Evolutionary conservation across 2,113 vertebrate species (phyloP).

Genomic region (Halcyon malimbica): DNA sequence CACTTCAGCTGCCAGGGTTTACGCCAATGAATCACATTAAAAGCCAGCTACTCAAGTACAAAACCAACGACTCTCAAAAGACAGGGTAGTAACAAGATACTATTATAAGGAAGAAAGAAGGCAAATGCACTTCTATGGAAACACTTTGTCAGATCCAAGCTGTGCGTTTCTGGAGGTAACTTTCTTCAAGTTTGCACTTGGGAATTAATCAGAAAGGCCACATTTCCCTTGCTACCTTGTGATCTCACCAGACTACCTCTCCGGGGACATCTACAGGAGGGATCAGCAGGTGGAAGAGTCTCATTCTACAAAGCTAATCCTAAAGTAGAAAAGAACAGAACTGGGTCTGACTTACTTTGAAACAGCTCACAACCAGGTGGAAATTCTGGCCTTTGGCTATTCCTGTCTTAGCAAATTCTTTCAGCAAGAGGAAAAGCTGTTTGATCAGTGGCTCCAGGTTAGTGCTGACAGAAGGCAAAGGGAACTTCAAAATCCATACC

Average conservation of each 20-base stretch:
- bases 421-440: conserved; percentile 92
- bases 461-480: conserved; percentile 82
- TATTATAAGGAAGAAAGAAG: neutral
- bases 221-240: neutral
- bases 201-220: neutral
- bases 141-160: neutral
- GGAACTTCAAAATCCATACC: conserved; percentile 90
- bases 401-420: conserved; percentile 92
- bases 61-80: neutral
- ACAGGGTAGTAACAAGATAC: neutral
- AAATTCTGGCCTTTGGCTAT: conserved; percentile 93
- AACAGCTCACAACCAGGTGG: conserved; percentile 92
- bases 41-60: neutral
- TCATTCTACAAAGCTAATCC: neutral
- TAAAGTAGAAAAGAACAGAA: neutral
- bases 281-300: neutral
- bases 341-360: conserved; percentile 83
- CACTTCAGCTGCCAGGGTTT: neutral
- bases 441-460: conserved; percentile 80
- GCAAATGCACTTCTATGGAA: neutral
- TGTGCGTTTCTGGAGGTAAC: neutral
- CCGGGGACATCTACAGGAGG: neutral
- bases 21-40: neutral
- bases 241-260: neutral
- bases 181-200: neutral